Percentiles rank a stretch among this genome's conserved stretches.
phyloP scores from a whole-genome alignment of 2,888 invertebrate genomes.

The Cephus nigrinus region DNA sequence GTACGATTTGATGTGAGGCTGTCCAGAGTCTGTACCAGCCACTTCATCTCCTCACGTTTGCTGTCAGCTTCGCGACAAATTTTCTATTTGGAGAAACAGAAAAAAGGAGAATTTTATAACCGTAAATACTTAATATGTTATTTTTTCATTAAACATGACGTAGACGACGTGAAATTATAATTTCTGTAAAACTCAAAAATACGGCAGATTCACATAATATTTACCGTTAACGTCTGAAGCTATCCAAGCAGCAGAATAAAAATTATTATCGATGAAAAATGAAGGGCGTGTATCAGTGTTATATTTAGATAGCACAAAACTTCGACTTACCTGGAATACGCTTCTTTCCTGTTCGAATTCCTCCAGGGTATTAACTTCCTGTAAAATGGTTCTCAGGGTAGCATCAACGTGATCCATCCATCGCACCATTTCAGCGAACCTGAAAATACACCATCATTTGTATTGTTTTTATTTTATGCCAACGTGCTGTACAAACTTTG shows the following conservation, averaged over 20 bases:
- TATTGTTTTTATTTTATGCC: background rate
- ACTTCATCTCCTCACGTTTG: slow-evolving; percentile 94
- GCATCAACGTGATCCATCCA: slow-evolving; percentile 94
- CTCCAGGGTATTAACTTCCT: slow-evolving; percentile 86
- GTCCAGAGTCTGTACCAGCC: slow-evolving; percentile 92
- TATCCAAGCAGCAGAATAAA: slow-evolving; percentile 36
- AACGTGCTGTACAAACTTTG: background rate
- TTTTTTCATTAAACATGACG: background rate
- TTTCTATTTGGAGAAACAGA: slow-evolving; percentile 70
- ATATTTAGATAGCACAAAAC: background rate
- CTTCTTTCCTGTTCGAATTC: slow-evolving; percentile 92
- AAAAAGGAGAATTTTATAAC: slow-evolving; percentile 14
- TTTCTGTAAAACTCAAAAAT: background rate
- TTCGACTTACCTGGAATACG: slow-evolving; percentile 82
- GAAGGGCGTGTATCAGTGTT: background rate
- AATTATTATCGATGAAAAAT: background rate
- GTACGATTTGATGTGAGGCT: slow-evolving; percentile 85
- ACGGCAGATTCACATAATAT: slow-evolving; percentile 22
- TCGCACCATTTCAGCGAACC: slow-evolving; percentile 81
- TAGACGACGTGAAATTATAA: background rate
- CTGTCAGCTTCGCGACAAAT: slow-evolving; percentile 91
- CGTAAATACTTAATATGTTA: background rate
- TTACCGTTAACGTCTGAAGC: slow-evolving; percentile 60
- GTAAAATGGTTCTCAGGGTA: slow-evolving; percentile 84
- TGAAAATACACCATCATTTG: slow-evolving; percentile 39